A percentile compares a stretch with the other conserved stretches of the same genome.
These are phyloP conservation scores for Pollenia amentaria DNA, from an alignment of 2,888 invertebrate genomes.

Conservation along the genomic window DNA sequence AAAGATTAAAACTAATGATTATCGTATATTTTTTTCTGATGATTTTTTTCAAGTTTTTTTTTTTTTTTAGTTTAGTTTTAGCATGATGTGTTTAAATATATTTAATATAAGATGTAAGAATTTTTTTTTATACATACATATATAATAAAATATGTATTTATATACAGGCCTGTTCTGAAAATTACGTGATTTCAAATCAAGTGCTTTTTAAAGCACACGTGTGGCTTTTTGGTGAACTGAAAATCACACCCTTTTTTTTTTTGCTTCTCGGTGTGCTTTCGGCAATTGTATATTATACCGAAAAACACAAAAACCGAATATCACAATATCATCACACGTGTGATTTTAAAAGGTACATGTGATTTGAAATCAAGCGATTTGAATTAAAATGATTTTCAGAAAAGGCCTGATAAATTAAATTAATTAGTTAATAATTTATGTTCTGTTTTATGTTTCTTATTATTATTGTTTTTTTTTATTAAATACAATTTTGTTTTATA, in stretches of 20 bases:
- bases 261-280: no score
- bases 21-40: constrained; percentile 36
- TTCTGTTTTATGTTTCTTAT: constrained; percentile 5
- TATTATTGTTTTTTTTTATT: constrained; percentile 10
- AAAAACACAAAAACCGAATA: no score
- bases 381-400: no score
- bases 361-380: no score
- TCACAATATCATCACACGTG: no score
- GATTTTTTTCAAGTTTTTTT: constrained; percentile 17
- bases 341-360: no score
- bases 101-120: constrained; percentile 16
- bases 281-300: no score
- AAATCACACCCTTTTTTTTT: no score
- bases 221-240: no score
- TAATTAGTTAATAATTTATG: constrained; percentile 10
- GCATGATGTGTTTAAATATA: constrained; percentile 8
- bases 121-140: background rate
- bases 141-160: background rate
- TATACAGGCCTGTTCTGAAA: no score
- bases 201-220: no score
- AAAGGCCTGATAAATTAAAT: constrained; percentile 37
- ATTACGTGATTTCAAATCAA: no score
- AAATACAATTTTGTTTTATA: constrained; percentile 31
- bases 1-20: constrained; percentile 69
- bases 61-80: background rate